Evolutionary conservation across 2,888 invertebrate species (phyloP), one percentile per base, ranked within the genome.

Genomic region (Didymodactylos carnosus): DNA sequence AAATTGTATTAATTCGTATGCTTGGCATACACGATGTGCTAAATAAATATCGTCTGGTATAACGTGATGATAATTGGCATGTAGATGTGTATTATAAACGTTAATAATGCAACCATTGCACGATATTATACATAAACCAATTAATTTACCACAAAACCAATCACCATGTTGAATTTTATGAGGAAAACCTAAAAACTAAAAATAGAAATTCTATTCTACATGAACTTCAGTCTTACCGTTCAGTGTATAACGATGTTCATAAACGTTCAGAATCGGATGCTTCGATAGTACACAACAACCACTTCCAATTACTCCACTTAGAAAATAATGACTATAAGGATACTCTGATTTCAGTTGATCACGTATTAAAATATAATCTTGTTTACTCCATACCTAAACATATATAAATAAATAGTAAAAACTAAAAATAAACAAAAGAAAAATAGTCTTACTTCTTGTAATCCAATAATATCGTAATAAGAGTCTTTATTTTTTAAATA

Each of bases 61-160:
- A 81, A 91, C 88, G 80, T 97, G 97, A 84, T 94, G 93, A 0
- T 95, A 73, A 97, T 86, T 92, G 92, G 82, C 72, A 43, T 70
- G 72, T 86, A 93, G 92, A 88, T 98, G 97, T 77, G 94, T 91
- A 78, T 90, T 89, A 83, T 94, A 97, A 75, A 97, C 85, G 84
- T 94, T 90, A 72, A 97, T 85, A 72, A 86, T 86, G 69, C 79
- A 73, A 78, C 87, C 88, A 39, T 88, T 86, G 75, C 79, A 73
- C n/a, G 77, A 73, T 8, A 82, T 76, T 70, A 78, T 79, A 69
- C 80, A 82, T 75, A 86, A 77, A 5, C 85, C 85, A 23, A 81
- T 79, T 23, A 82, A 94, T 86, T 98, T 98, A 7, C 95, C 95
- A 49, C 94, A 95, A 84, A 93, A 97, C 98, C 98, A 98, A 83